Evolutionary conservation across 2,113 vertebrate genomes (phyloP).

Genomic region (Tragelaphus buxtoni): DNA sequence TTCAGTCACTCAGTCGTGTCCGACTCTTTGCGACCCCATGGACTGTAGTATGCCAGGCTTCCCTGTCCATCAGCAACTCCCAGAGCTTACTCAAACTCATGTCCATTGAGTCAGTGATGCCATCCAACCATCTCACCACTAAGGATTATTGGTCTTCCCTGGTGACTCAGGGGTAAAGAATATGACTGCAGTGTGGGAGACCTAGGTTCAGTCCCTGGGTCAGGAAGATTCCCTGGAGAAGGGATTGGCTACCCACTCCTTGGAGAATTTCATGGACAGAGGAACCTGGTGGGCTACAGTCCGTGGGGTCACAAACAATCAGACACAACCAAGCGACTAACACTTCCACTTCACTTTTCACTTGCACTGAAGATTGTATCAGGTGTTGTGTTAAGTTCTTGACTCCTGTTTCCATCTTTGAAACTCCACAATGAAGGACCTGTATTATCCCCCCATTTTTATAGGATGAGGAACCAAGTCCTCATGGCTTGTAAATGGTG

Average conservation of each 20-base stretch:
- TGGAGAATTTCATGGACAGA: background rate
- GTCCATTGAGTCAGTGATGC: background rate
- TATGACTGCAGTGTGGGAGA: background rate
- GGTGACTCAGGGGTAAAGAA: background rate
- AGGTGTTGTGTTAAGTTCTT: background rate
- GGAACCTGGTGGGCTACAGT: background rate
- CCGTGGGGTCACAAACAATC: background rate
- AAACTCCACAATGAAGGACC: background rate
- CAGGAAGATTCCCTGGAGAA: background rate
- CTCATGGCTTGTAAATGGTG: background rate
- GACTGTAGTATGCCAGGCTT: background rate
- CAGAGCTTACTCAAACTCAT: background rate
- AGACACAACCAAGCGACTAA: background rate
- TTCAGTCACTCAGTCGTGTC: background rate
- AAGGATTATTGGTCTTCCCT: background rate
- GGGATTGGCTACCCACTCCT: background rate
- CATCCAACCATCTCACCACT: background rate
- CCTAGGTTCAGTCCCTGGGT: background rate
- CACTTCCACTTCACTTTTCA: background rate
- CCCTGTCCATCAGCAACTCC: background rate
- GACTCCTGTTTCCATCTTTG: background rate
- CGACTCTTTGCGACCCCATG: background rate
- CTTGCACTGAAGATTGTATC: background rate
- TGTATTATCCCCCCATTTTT: background rate
- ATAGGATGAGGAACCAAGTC: background rate